Evolutionary conservation across 1,140 invertebrate genomes (phyloP), one percentile per base, ranked within the genome.

Genomic region (Leptinotarsa undecemlineata): DNA sequence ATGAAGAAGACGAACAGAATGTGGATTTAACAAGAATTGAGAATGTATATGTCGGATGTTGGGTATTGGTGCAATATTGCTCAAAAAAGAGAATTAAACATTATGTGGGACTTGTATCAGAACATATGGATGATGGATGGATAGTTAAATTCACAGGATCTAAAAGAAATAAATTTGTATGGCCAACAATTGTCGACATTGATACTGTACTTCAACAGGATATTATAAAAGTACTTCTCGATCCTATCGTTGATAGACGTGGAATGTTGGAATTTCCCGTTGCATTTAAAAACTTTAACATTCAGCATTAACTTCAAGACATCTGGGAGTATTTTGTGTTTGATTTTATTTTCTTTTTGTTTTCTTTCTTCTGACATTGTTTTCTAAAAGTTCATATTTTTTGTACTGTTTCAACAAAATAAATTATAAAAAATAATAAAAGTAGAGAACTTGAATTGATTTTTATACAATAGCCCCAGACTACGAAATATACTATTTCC

Each of bases 171-270:
- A 51, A 51, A 57, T 57, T 57, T 57, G 51, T 57, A 14, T 57
- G 51, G 13, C 51, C 11, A 57, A 57, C 13, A 57, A 57, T 13
- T 15, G 51, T 1, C 51, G 51, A 57, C 13, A 57, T 57, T 57
- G 51, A 57, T 57, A n/a, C 51, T 57, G 51, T 57, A n/a, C 13
- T 57, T 57, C 51, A 57, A 57, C 51, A 57, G 51, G 51, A 57
- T 57, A 57, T 57, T 13, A 57, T 14, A 14, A 57, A 57, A 57
- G 51, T 57, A 14, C 13, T 57, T 13, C 51, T 15, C 13, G 14
- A 57, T 57, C 15, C 2, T 57, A 57, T 57, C 13, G 51, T 57
- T 57, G 15, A 57, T n/a, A 57, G 51, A 57, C 51, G 51, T 57
- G 51, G 8, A 57, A 57, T 57, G 51, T 14, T 17, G 15, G 1